Evolutionary conservation across 2,888 invertebrate species (phyloP), one percentile per base, ranked within the genome.

Genomic region (Mythimna impura): DNA sequence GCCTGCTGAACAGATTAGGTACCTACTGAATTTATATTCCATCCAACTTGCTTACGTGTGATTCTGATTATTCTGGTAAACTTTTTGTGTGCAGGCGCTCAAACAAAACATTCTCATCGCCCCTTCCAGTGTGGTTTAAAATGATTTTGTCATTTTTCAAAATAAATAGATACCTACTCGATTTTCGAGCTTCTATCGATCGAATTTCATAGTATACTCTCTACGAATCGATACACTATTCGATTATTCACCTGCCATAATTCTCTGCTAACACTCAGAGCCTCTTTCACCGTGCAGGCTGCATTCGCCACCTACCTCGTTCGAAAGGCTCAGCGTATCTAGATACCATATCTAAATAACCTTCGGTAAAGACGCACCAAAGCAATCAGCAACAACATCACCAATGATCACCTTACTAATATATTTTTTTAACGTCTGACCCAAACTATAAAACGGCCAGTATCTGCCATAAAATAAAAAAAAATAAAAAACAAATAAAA

Each of bases 381-480:
- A 81, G 82, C 73, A 68, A 78, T 80, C 80, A 17, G 50, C 54
- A 54, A 55, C 68, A 72, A 55, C 68, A 72, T 82, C 76, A 68
- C 43, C 75, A 62, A 78, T 66, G 63, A 78, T 82, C 72, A 76
- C 79, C 60, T 69, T 43, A 70, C 74, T 81, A 78, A 82, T 78
- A 78, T 66, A 62, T 83, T 78, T 73, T 79, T 82, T 76, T 54
- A 36, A 25, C 52, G 63, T 71, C 76, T 70, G 54, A 71, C 72
- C 61, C 52, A 60, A 65, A 66, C 74, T 47, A 79, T 86, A 84
- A 82, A 85, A 82, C 69, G 55, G 73, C 71, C 66, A 71, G 57
- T 66, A 66, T 65, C 63, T 57, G 71, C 72, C 66, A 73, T 71
- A 71, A 75, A 70, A 75, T 60, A 69, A 70, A 73, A 61, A 9